Conservation (phyloP, 2,888 invertebrate species). For the Netelia virgata region DNA sequence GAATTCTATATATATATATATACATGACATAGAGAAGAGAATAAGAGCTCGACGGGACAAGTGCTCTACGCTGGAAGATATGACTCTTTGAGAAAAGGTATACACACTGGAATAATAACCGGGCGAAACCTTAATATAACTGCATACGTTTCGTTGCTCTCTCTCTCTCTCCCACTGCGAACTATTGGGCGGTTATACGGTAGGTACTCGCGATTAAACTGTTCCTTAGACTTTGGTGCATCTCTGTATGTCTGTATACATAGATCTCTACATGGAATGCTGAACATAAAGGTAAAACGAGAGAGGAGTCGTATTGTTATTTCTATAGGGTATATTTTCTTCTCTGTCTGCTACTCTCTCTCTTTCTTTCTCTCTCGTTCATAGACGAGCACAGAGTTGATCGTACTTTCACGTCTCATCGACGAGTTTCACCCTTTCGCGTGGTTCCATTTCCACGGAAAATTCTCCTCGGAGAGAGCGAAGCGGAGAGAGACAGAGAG, state of each 20-base stretch:
- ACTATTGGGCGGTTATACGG: neutral
- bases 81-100: conserved; percentile 12
- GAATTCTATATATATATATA: neutral
- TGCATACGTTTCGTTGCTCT: neutral
- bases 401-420: conserved; percentile 1
- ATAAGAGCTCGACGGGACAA: conserved; percentile 38
- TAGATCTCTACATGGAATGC: neutral
- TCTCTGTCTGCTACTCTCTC: neutral
- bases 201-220: conserved; percentile 21
- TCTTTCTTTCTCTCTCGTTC: neutral
- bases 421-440: neutral
- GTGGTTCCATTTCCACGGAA: neutral
- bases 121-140: conserved; percentile 7
- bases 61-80: conserved; percentile 34
- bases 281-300: neutral
- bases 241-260: neutral
- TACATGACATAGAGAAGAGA: neutral
- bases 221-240: neutral
- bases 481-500: neutral
- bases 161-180: neutral
- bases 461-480: neutral
- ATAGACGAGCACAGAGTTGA: neutral
- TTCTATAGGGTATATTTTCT: neutral
- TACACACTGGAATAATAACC: conserved; percentile 43
- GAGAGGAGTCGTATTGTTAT: neutral